Conservation (phyloP, 2,888 invertebrate genomes). For the Petrolisthes cinctipes region DNA sequence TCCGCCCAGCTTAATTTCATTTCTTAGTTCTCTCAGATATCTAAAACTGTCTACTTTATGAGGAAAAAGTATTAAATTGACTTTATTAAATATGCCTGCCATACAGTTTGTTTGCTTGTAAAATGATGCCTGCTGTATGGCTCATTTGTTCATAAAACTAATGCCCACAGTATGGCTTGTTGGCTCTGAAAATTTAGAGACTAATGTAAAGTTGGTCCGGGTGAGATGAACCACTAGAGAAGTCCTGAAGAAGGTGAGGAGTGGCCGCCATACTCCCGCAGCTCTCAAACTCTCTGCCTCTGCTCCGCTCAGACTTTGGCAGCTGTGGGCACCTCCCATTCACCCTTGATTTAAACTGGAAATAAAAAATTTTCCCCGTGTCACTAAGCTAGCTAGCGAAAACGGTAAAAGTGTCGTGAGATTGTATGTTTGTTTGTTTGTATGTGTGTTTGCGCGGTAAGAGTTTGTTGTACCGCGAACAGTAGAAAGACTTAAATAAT, state of each 20-base stretch:
- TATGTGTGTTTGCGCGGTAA: slow-evolving; percentile 56
- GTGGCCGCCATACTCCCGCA: not conserved
- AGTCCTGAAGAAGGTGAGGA: not conserved
- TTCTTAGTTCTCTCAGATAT: not conserved
- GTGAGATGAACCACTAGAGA: not conserved
- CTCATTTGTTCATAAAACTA: too few relatives aligned
- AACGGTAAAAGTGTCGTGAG: slow-evolving; percentile 13
- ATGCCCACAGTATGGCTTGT: not conserved
- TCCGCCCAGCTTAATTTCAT: not conserved
- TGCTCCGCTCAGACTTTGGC: not conserved
- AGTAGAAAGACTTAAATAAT: slow-evolving; percentile 39
- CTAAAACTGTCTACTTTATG: too few relatives aligned
- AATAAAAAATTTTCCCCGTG: not conserved
- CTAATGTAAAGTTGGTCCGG: not conserved
- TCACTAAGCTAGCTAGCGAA: slow-evolving; percentile 2
- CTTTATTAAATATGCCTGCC: too few relatives aligned
- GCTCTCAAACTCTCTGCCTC: not conserved
- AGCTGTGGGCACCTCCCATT: not conserved
- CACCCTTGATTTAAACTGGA: not conserved
- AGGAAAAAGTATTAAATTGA: too few relatives aligned
- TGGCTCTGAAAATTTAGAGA: not conserved
- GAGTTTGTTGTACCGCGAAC: slow-evolving; percentile 37
- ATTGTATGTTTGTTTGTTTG: slow-evolving; percentile 53
- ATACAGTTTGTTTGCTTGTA: too few relatives aligned
- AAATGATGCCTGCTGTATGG: too few relatives aligned